Conservation (phyloP, 2,113 vertebrate genomes). For the Morone chrysops region DNA sequence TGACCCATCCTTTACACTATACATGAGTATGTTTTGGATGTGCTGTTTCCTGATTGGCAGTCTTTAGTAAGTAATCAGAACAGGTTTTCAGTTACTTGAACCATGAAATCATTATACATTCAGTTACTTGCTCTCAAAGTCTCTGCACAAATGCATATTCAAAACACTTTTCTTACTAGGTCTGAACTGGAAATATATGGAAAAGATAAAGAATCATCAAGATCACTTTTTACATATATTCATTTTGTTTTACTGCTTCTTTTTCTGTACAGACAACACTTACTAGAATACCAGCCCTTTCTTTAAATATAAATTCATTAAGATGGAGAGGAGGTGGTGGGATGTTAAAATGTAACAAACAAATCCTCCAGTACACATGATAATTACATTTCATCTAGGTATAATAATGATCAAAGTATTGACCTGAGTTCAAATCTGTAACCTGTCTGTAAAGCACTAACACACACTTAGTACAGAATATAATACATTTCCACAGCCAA, state of each 20-base stretch:
- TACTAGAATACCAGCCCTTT: conserved; percentile 26
- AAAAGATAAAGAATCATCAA: conserved; percentile 8
- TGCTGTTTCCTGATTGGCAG: no score
- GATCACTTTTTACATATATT: conserved; percentile 7
- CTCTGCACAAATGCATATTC: background rate
- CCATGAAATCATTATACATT: conserved; percentile 26
- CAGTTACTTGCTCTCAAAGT: background rate
- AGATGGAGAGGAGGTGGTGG: background rate
- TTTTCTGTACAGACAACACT: conserved; percentile 14
- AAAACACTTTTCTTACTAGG: conserved; percentile 26
- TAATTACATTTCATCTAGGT: background rate
- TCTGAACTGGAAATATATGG: conserved; percentile 34
- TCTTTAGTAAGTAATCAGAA: background rate
- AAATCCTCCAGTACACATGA: background rate
- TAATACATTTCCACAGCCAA: conserved; percentile 21
- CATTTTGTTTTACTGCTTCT: conserved; percentile 40
- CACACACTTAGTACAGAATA: conserved; percentile 11
- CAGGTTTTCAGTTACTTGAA: conserved; percentile 8
- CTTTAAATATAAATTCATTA: background rate
- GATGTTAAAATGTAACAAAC: background rate
- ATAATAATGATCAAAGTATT: background rate
- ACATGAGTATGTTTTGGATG: no score
- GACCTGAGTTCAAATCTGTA: conserved; percentile 3
- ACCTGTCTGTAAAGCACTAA: conserved; percentile 25
- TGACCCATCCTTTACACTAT: no score